These are phyloP conservation scores for Ciconia maguari DNA, from an alignment of 2,113 vertebrate species.

Conservation along the genomic window DNA sequence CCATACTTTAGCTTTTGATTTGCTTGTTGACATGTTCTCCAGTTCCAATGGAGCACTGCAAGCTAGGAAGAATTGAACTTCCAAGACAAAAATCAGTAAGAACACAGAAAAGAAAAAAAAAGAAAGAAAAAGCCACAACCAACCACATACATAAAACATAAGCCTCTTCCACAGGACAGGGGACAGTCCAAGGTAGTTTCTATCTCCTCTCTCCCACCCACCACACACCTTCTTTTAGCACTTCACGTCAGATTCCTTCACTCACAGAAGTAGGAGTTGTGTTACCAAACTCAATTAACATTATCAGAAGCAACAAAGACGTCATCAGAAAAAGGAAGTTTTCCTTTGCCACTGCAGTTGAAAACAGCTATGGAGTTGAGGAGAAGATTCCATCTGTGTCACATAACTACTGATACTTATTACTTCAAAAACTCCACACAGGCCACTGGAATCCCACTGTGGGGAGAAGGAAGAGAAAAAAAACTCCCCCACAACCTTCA, in stretches of 20 bases:
- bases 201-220: not conserved
- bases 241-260: not conserved
- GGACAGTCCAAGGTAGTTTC: not conserved
- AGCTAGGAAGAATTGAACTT: not conserved
- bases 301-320: fast-evolving
- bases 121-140: not conserved
- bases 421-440: not conserved
- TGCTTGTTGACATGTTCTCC: not conserved
- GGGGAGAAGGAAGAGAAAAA: not conserved
- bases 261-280: not conserved
- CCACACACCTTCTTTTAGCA: not conserved
- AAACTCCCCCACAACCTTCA: not conserved
- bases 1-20: not conserved
- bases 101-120: not conserved
- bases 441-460: not conserved
- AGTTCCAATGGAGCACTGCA: not conserved
- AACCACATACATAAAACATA: not conserved
- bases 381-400: not conserved
- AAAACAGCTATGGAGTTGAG: not conserved
- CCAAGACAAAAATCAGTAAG: not conserved
- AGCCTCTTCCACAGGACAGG: not conserved
- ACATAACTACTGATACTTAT: not conserved
- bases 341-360: not conserved
- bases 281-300: not conserved
- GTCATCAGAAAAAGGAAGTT: not conserved